phyloP scores from a whole-genome alignment of 2,797 vertebrate species.

The Lagocephalus sceleratus region DNA sequence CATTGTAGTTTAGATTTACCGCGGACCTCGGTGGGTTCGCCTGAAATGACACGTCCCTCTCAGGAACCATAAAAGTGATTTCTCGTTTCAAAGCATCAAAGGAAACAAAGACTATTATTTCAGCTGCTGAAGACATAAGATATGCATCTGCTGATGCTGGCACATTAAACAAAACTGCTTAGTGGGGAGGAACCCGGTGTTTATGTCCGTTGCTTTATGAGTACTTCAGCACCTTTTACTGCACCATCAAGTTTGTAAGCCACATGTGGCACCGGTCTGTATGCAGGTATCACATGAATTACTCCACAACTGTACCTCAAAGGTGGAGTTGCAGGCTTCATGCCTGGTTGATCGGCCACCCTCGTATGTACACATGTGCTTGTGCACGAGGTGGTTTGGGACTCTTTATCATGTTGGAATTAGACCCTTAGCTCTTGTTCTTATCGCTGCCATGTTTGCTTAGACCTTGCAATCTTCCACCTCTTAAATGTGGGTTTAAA shows the following conservation, averaged over 20 bases:
- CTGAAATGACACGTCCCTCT: slow-evolving; percentile 15
- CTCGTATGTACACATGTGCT: slow-evolving; percentile 5
- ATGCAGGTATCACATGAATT: slow-evolving; percentile 5
- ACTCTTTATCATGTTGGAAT: slow-evolving; percentile 78
- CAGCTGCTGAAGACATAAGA: slow-evolving; percentile 17
- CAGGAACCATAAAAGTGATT: slow-evolving; percentile 7
- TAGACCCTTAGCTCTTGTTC: slow-evolving; percentile 73
- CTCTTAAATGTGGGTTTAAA: slow-evolving; percentile 45
- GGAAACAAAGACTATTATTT: slow-evolving; percentile 29
- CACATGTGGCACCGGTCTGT: background rate
- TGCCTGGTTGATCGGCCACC: slow-evolving; percentile 1
- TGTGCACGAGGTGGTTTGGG: slow-evolving; percentile 27
- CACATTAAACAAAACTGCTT: slow-evolving; percentile 12
- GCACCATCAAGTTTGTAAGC: slow-evolving; percentile 1
- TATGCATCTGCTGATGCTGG: slow-evolving; percentile 9
- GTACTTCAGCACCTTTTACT: slow-evolving; percentile 3
- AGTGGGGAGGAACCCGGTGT: slow-evolving; percentile 1
- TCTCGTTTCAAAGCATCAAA: slow-evolving; percentile 39
- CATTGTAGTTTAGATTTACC: slow-evolving; percentile 39
- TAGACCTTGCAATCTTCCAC: slow-evolving; percentile 69
- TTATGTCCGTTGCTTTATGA: slow-evolving; percentile 6
- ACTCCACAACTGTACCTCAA: background rate
- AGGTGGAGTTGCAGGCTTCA: background rate
- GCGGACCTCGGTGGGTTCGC: slow-evolving; percentile 16
- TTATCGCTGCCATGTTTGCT: slow-evolving; percentile 78